Evolutionary conservation across 2,113 vertebrate genomes (phyloP).

Genomic region (Prunella fulvescens): DNA sequence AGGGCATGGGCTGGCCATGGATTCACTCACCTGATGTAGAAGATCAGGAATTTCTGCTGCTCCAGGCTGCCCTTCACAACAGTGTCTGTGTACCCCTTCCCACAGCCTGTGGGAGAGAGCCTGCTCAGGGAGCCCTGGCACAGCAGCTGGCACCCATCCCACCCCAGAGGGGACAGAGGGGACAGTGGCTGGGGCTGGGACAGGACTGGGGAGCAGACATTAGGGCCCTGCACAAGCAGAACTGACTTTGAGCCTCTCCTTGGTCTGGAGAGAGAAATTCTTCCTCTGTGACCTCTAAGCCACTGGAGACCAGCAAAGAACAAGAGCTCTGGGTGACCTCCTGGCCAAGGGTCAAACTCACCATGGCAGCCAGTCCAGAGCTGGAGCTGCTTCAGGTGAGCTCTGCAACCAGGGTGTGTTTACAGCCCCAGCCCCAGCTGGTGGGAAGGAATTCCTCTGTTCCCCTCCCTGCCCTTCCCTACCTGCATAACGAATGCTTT

Average conservation of each 20-base stretch:
- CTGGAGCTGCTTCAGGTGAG: background rate
- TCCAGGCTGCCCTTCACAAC: constrained; percentile 82
- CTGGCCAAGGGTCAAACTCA: background rate
- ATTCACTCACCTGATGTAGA: constrained; percentile 85
- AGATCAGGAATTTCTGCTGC: constrained; percentile 81
- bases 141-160: background rate
- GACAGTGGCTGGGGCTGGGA: background rate
- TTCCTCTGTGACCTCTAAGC: background rate
- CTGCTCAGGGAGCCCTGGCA: background rate
- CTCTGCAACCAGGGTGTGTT: background rate
- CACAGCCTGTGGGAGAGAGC: constrained; percentile 73
- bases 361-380: background rate
- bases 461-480: background rate
- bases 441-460: background rate
- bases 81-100: constrained; percentile 81
- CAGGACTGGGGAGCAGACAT: background rate
- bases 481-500: constrained; percentile 84
- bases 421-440: background rate
- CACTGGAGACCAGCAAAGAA: background rate
- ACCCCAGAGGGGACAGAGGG: background rate
- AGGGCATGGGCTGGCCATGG: background rate
- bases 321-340: background rate
- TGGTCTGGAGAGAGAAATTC: background rate
- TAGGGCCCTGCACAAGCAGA: background rate
- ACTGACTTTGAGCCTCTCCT: background rate